Evolutionary conservation across 2,888 invertebrate species (phyloP), one percentile per base, ranked within the genome.

Genomic region (Agrilus biguttatus): DNA sequence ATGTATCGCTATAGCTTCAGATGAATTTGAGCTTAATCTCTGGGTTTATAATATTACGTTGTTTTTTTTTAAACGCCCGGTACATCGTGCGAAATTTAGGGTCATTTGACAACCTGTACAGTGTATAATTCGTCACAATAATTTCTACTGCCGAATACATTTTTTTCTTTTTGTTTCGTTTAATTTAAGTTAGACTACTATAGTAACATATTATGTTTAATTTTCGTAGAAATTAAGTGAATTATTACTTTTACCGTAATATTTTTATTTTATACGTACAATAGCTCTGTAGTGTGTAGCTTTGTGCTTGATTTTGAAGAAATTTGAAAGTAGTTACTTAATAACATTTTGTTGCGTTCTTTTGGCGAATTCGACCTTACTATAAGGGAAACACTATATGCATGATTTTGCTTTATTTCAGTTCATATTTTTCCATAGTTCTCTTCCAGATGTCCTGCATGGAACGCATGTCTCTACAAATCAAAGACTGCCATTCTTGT

Each of bases 371-470:
- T 60, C 55, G 55, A 66, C 67, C 67, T 68, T 68, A 68, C 67
- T 68, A 68, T 67, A 65, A 67, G 66, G 66, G 66, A 65, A 66
- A 62, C 62, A 59, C 51, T 52, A 53, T 48, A 51, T 56, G 55
- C 56, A 55, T 56, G 57, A 42, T 46, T 50, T 45, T 37, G 40
- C 41, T 45, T 43, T 28, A 28, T 28, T 28, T 28, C 10, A 28
- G 28, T 28, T 28, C 10, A 28, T 2, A 28, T 10, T 28, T 28
- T 28, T 28, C 28, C 7, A 28, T 28, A 28, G 28, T 28, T 28
- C 28, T 28, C 28, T 28, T 28, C 2, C 28, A 28, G 28, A 28
- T 28, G 2, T 28, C 28, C 28, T 28, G 28, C 28, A 28, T 28
- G 28, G 28, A 28, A 2, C 28, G 28, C 28, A 28, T 28, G 28